Evolutionary conservation across 2,888 invertebrate genomes (phyloP).

Genomic region (Minunthozetes semirufus): DNA sequence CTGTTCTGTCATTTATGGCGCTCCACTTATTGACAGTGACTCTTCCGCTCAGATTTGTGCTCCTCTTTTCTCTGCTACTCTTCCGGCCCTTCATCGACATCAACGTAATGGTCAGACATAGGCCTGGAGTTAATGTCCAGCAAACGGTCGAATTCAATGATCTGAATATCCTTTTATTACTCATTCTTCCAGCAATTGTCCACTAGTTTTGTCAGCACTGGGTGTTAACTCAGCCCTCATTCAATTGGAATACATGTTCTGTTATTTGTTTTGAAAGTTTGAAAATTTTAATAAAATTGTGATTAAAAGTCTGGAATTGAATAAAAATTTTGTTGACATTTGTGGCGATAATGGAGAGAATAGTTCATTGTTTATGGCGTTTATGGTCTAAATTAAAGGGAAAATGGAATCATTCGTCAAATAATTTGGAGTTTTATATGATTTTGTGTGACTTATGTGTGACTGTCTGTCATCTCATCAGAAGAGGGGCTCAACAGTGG

Average conservation of each 20-base stretch:
- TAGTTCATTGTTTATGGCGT: slow-evolving; percentile 7
- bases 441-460: neutral
- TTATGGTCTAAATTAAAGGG: slow-evolving; percentile 27
- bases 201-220: neutral
- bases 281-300: too few relatives aligned
- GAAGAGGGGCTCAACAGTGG: neutral
- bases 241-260: neutral
- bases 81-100: slow-evolving; percentile 7
- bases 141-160: slow-evolving; percentile 13
- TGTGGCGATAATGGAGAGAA: neutral
- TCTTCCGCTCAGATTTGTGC: neutral
- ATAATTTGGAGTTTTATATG: slow-evolving; percentile 24
- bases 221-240: neutral
- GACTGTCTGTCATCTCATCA: slow-evolving; percentile 20
- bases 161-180: slow-evolving; percentile 22
- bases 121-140: slow-evolving; percentile 6
- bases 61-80: slow-evolving; percentile 8
- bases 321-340: neutral
- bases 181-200: neutral
- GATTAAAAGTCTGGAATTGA: neutral
- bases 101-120: slow-evolving; percentile 26
- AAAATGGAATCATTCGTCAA: slow-evolving; percentile 26
- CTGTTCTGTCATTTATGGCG: neutral
- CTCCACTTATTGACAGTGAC: slow-evolving; percentile 14
- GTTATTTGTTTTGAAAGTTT: too few relatives aligned